These are phyloP conservation scores for Monomorium pharaonis DNA, from an alignment of 1,140 invertebrate species.

Conservation along the genomic window DNA sequence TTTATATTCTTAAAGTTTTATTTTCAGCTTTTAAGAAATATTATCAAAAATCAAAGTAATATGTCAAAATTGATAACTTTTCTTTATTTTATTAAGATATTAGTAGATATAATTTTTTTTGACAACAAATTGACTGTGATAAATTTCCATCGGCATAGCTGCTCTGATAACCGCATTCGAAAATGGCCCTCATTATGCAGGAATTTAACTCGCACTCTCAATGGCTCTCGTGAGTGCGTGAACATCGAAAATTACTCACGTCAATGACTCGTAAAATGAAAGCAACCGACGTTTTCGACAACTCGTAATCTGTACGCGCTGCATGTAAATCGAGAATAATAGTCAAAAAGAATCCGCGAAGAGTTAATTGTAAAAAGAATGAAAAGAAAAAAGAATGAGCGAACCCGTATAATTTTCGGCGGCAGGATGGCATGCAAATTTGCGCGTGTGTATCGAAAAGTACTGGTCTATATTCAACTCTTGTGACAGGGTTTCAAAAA, in stretches of 20 bases:
- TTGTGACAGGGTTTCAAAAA: conserved; percentile 73
- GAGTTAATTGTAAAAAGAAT: conserved; percentile 42
- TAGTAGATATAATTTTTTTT: not conserved
- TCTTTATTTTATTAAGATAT: too few relatives aligned
- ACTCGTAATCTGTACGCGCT: not conserved
- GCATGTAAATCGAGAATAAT: conserved; percentile 44
- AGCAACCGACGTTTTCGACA: not conserved
- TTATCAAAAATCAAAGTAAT: too few relatives aligned
- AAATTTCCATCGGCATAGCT: not conserved
- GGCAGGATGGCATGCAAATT: not conserved
- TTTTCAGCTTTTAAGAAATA: too few relatives aligned
- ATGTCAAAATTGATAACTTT: too few relatives aligned
- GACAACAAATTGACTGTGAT: not conserved
- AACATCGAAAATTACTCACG: conserved; percentile 4
- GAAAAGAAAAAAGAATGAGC: not conserved
- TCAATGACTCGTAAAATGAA: conserved; percentile 13
- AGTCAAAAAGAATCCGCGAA: conserved; percentile 1
- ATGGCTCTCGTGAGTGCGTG: not conserved
- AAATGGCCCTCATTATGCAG: conserved; percentile 5
- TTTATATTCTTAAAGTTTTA: too few relatives aligned
- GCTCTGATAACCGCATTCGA: not conserved
- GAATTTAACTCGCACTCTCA: not conserved
- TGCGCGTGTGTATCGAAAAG: conserved; percentile 1
- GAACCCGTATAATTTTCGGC: conserved; percentile 51
- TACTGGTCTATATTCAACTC: not conserved